These are phyloP conservation scores for Chironomus riparius DNA, from an alignment of 2,888 invertebrate species.

Conservation along the genomic window DNA sequence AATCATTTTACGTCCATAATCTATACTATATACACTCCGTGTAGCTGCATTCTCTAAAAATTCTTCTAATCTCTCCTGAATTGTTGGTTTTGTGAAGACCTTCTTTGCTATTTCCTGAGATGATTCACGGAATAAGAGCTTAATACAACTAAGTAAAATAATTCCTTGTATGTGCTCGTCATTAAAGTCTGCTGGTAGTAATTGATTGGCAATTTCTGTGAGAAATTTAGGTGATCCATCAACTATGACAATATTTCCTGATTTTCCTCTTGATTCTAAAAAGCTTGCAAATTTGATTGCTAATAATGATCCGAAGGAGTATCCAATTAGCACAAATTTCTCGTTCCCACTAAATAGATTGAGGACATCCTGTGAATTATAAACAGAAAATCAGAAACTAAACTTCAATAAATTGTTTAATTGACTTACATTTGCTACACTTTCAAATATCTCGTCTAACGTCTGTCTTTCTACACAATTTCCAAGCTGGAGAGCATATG, in stretches of 20 bases:
- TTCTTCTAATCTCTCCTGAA: not conserved
- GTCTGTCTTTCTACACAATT: constrained; percentile 33
- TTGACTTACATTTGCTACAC: constrained; percentile 34
- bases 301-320: constrained; percentile 78
- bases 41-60: not conserved
- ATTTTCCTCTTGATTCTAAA: constrained; percentile 57
- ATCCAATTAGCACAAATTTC: constrained; percentile 69
- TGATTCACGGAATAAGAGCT: not conserved
- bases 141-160: not conserved
- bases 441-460: constrained; percentile 34
- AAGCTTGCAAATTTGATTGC: constrained; percentile 65
- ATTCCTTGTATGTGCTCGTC: constrained; percentile 35
- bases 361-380: constrained; percentile 48
- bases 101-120: not conserved
- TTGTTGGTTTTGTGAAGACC: not conserved
- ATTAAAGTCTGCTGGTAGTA: constrained; percentile 32
- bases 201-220: constrained; percentile 41
- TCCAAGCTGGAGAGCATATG: constrained; percentile 37
- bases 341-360: constrained; percentile 47
- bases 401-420: too few species aligned
- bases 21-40: constrained; percentile 3
- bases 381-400: too few species aligned
- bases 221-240: constrained; percentile 74
- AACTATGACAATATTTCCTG: constrained; percentile 60
- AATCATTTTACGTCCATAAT: constrained; percentile 13